Conservation (phyloP, 2,113 vertebrate species). For the Egretta garzetta region DNA sequence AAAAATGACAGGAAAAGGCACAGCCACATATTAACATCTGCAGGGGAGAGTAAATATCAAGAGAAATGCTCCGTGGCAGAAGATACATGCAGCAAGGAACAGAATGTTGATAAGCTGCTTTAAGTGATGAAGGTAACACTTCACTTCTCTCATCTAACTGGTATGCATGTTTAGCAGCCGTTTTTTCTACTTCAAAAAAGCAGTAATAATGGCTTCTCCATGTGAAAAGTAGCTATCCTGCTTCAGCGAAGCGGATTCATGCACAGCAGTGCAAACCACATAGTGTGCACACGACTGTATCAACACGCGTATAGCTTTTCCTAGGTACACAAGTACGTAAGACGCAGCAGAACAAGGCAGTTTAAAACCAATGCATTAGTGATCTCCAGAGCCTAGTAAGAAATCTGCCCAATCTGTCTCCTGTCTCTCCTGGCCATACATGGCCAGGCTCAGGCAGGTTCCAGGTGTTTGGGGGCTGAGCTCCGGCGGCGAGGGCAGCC, state of each 20-base stretch:
- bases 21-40: neutral
- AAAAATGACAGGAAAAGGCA: neutral
- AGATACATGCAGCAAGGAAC: neutral
- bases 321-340: neutral
- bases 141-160: neutral
- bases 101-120: neutral
- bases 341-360: neutral
- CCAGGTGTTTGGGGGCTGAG: neutral
- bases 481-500: neutral
- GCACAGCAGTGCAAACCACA: neutral
- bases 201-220: neutral
- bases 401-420: neutral
- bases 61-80: neutral
- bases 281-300: neutral
- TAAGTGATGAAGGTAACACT: neutral
- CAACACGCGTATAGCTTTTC: neutral
- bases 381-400: neutral
- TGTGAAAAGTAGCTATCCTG: neutral
- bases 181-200: neutral
- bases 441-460: neutral
- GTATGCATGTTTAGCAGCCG: neutral
- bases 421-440: neutral
- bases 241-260: neutral
- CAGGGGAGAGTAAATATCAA: neutral
- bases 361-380: neutral